phyloP scores from a whole-genome alignment of 35 echinoderm and acorn worm genomes.

The Amphiura filiformis region DNA sequence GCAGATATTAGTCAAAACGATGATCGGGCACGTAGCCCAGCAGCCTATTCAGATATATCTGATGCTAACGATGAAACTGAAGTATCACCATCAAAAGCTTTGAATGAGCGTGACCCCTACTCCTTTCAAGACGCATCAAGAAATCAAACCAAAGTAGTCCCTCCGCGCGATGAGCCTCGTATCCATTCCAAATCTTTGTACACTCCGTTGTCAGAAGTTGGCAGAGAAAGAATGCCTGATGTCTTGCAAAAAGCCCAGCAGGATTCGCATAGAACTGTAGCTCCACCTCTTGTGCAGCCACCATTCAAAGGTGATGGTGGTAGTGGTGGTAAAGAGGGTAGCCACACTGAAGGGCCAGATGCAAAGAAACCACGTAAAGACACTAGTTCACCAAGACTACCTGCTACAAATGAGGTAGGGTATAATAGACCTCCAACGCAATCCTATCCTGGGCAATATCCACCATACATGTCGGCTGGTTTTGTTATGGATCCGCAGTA shows the following conservation, averaged over 20 bases:
- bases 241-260: not conserved
- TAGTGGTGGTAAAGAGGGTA: not conserved
- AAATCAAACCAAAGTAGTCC: constrained; percentile 7
- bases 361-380: constrained; percentile 38
- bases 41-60: constrained; percentile 99
- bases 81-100: not conserved
- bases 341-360: constrained; percentile 22
- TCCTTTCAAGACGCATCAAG: constrained; percentile 28
- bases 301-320: not conserved
- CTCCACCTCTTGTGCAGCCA: not conserved
- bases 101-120: constrained; percentile 25
- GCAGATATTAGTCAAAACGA: not conserved
- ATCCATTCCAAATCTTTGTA: not conserved
- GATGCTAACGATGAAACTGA: constrained; percentile 70
- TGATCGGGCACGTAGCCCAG: constrained; percentile 61
- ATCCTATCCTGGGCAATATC: constrained; percentile 43
- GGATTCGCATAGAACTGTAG: not conserved
- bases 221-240: not conserved
- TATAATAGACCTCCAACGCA: constrained; percentile 1
- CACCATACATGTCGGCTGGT: constrained; percentile 28
- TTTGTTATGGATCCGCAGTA: constrained; percentile 66
- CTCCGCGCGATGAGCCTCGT: not conserved
- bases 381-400: not conserved
- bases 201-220: not conserved
- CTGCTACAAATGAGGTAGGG: not conserved